Evolutionary conservation across 2,888 invertebrate species (phyloP).

Genomic region (Xestia c-nigrum): DNA sequence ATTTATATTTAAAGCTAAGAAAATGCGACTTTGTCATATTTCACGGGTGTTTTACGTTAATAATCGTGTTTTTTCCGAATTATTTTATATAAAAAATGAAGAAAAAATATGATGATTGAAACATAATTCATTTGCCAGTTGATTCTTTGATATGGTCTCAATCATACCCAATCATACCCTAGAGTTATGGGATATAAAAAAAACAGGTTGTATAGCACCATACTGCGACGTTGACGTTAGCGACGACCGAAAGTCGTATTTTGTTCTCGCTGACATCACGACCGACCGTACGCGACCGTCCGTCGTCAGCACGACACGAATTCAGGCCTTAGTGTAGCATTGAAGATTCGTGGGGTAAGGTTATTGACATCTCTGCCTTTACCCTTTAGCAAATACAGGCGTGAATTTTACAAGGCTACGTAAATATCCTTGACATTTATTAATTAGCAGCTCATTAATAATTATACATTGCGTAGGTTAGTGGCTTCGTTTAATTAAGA

Average conservation of each 20-base stretch:
- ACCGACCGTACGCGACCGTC: too few species aligned
- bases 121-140: not conserved
- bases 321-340: not conserved
- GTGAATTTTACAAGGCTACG: not conserved
- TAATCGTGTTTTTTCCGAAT: not conserved
- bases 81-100: too few species aligned
- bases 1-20: not conserved
- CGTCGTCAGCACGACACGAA: too few species aligned
- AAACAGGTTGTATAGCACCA: too few species aligned
- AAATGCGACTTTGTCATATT: not conserved
- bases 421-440: not conserved
- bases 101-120: not conserved
- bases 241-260: too few species aligned
- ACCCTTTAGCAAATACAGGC: too few species aligned
- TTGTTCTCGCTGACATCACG: too few species aligned
- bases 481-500: slow-evolving; percentile 23
- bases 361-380: not conserved
- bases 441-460: slow-evolving; percentile 23
- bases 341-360: not conserved
- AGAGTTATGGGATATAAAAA: too few species aligned
- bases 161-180: too few species aligned
- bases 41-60: too few species aligned
- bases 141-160: too few species aligned
- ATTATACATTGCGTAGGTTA: slow-evolving; percentile 1
- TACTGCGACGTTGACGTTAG: too few species aligned